Evolutionary conservation across 1,140 invertebrate species (phyloP), one percentile per base, ranked within the genome.

Genomic region (Triops cancriformis): DNA sequence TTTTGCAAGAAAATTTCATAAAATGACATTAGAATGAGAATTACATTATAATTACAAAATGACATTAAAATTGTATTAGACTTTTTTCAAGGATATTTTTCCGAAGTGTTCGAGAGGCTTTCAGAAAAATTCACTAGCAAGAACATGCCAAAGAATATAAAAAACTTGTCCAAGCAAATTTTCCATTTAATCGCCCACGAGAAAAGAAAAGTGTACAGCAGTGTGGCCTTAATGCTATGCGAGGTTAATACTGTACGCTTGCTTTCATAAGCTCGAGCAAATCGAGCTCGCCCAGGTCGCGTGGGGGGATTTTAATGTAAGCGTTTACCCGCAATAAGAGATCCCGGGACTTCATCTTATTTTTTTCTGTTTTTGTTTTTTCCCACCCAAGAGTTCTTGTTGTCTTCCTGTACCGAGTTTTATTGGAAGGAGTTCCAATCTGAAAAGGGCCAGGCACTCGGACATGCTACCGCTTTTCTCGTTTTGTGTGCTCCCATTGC

Each of bases 371-470:
- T 64, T 64, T 14, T 64, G 10, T 10, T 23, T 64, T 64, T 64
- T 1, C 14, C 2, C 51, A 10, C 0, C 51, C 51, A 18, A 64
- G 31, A 37, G 31, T 6, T 64, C 51, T 64, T 64, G 51, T 64
- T 64, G 51, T 64, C 18, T 64, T 64, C n/a, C 18, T 64, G 51
- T 64, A 64, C 51, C 51, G 31, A 64, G 51, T 64, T 64, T 64
- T 64, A 64, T 64, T 64, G 51, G 51, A 64, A 64, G 51, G 51
- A 64, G 51, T 64, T n/a, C 51, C 51, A 64, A 64, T 64, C 51
- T 23, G 31, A 64, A 64, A 64, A 64, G n/a, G 14, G 10, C 51
- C 18, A 23, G 51, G 23, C 51, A 64, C 51, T 64, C 23, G 51
- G 51, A 64, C 51, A n/a, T 64, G 51, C 51, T 64, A 23, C 51